Evolutionary conservation across 1,140 invertebrate species (phyloP).

Genomic region (Bombus superbus): DNA sequence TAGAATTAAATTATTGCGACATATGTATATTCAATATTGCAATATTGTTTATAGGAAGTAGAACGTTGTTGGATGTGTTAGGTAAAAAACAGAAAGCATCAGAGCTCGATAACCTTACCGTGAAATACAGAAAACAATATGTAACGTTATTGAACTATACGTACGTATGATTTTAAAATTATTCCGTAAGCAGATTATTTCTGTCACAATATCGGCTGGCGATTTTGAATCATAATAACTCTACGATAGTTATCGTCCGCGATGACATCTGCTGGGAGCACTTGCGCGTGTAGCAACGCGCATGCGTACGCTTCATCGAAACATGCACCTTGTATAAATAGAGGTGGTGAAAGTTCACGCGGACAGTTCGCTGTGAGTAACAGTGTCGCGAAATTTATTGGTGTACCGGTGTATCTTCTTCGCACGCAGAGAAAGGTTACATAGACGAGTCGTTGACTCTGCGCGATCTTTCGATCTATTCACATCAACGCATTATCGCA

Average conservation of each 20-base stretch:
- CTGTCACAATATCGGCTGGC: background rate
- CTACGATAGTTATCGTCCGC: background rate
- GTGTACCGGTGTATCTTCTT: background rate
- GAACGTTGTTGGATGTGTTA: background rate
- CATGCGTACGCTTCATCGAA: conserved; percentile 9
- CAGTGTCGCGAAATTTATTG: background rate
- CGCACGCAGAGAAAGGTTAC: background rate
- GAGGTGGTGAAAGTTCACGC: conserved; percentile 59
- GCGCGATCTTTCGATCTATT: background rate
- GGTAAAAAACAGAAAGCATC: background rate
- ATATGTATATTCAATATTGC: background rate
- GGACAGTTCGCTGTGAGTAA: conserved; percentile 57
- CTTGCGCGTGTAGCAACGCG: conserved; percentile 9
- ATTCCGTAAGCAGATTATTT: background rate
- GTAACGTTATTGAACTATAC: too few species aligned
- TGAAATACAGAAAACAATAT: background rate
- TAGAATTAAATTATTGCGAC: background rate
- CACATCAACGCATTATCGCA: background rate
- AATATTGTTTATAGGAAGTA: background rate
- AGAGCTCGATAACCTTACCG: background rate
- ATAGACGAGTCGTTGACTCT: conserved; percentile 6
- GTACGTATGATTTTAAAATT: background rate
- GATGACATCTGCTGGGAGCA: conserved; percentile 41
- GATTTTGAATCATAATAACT: conserved; percentile 11
- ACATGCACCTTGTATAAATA: conserved; percentile 64